phyloP scores from a whole-genome alignment of 1,140 invertebrate species.

The Macrotrachela quadricornifera region DNA sequence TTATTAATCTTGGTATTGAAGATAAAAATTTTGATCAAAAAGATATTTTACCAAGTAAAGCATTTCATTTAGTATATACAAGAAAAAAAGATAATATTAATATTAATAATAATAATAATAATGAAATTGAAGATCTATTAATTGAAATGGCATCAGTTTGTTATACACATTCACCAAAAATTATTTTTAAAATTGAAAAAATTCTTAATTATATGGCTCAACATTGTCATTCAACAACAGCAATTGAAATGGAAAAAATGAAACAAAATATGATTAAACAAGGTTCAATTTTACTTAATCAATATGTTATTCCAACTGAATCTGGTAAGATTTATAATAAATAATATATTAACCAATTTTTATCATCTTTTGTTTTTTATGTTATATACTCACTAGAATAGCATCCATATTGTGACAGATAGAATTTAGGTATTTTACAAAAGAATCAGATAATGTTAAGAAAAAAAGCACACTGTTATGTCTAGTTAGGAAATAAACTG shows the following conservation, averaged over 20 bases:
- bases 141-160: slow-evolving; percentile 69
- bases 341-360: neutral
- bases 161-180: slow-evolving; percentile 67
- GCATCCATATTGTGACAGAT: too few relatives aligned
- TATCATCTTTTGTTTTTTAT: neutral
- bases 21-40: neutral
- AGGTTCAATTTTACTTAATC: neutral
- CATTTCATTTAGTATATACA: neutral
- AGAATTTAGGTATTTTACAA: too few relatives aligned
- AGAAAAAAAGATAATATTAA: neutral
- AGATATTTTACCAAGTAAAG: neutral
- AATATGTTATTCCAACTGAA: neutral
- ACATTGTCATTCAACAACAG: slow-evolving; percentile 73
- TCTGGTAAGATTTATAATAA: slow-evolving; percentile 1
- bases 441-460: too few relatives aligned
- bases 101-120: neutral
- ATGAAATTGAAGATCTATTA: slow-evolving; percentile 21
- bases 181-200: slow-evolving; percentile 56
- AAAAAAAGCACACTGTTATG: too few relatives aligned
- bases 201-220: slow-evolving; percentile 56
- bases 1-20: neutral
- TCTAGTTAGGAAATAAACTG: too few relatives aligned
- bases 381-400: too few relatives aligned
- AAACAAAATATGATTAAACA: slow-evolving; percentile 6
- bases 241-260: slow-evolving; percentile 51